Evolutionary conservation across 2,888 invertebrate genomes (phyloP), one percentile per base, ranked within the genome.

Genomic region (Sarcophaga subvicina): DNA sequence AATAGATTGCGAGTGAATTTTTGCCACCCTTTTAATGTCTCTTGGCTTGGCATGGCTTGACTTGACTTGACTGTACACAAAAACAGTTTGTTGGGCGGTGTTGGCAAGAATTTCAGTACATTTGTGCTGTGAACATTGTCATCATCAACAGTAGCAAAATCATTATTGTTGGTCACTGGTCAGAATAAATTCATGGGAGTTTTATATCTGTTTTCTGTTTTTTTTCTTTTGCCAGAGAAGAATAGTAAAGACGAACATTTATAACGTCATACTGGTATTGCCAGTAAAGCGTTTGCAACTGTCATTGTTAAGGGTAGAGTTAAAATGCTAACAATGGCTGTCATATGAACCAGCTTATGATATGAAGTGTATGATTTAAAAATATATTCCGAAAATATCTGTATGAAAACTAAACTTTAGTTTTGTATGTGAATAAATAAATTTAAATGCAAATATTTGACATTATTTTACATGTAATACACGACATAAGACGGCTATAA

Each of bases 301-400:
- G 37, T 66, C 72, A 59, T 70, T 62, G 14, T 60, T 82, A 71
- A 47, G n/a, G 20, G 37, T 37, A 20, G 60, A 71, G 59, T 77
- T 82, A 20, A 78, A 63, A 67, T 47, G 72, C 37, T 69, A 67
- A 73, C 72, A 83, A 78, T 69, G 6, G 62, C n/a, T 73, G 66
- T 69, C 49, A 72, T 60, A 49, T 60, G 27, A 72, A 47, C 20
- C 63, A 78, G 47, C 64, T 27, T 80, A n/a, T 62, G 60, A 63
- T 63, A 54, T 63, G 75, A 54, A 69, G 54, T 70, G 63, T 69
- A 75, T 70, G 37, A 69, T 49, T 3, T n/a, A 22, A n/a, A 37
- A 45, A 3, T 37, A 54, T 54, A 4, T 54, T 54, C 3, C 17
- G 17, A 14, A 17, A 17, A 54, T 54, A 17, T 54, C 17, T 54